Base-by-base conservation (phyloP, 2,797 vertebrate species). In the Anolis apletophallus region DNA sequence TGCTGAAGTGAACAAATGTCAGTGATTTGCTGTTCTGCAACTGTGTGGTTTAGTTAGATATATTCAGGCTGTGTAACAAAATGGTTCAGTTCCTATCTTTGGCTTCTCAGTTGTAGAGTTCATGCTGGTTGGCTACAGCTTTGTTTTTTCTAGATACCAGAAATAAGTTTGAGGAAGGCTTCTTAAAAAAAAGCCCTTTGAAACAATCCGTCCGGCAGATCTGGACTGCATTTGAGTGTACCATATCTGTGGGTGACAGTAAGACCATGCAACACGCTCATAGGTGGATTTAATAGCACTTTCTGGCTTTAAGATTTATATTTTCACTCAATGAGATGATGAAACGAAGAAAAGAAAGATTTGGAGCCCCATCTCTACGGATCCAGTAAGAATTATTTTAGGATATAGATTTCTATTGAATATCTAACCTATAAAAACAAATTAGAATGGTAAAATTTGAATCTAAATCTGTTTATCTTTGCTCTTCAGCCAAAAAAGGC, bases 311-410 rank as follows among this genome's bases (percentile, higher is more conserved):
- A 89, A 93, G 88, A 94, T 91, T 92, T 92, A 93, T 92, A 92
- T 1, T 85, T 92, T 85, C 95, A 90, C 89, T 87, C 85, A 91
- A 89, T 94, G 95, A 92, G 95, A 97, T 96, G 95, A 98, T 98
- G 97, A 98, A 98, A 95, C 96, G 97, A 93, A 98, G 97, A 95
- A 97, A 96, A 93, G 97, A 98, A 92, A 95, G 96, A 93, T 94
- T 96, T 46, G 98, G 98, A 96, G 97, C 97, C 55, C 97, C 97
- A 0, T 95, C 96, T 77, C 97, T 98, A 69, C 97, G 96, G 90
- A 97, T 98, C 91, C 98, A 98, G 98, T 98, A 98, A 98, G 98
- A 94, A 90, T 88, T 94, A 46, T 74, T 87, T 91, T 75, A 90
- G 84, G 61, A 85, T 90, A 91, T 64, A 59, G 14, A 2, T 64